These are phyloP conservation scores for Lineus longissimus DNA, from an alignment of 1,140 invertebrate species.

Conservation along the genomic window DNA sequence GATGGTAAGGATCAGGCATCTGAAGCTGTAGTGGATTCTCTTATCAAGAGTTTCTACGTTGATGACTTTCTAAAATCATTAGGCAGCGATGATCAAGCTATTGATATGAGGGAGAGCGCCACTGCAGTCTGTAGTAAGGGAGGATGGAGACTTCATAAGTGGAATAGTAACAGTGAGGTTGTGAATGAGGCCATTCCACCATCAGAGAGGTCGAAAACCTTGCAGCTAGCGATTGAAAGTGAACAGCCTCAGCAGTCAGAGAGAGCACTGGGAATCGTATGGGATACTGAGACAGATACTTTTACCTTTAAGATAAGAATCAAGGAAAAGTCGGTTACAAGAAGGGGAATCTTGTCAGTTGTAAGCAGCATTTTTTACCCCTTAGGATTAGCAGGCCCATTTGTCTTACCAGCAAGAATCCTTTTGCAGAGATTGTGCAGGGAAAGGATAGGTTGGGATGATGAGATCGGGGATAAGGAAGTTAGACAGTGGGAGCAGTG, in stretches of 20 bases:
- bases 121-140: slow-evolving; percentile 2
- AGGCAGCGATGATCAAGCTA: slow-evolving; percentile 4
- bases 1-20: slow-evolving; percentile 3
- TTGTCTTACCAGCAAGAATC: not conserved
- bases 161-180: slow-evolving; percentile 9
- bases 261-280: not conserved
- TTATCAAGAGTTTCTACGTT: slow-evolving; percentile 23
- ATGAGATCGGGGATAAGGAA: not conserved
- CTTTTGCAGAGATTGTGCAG: not conserved
- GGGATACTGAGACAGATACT: not conserved
- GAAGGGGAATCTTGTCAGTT: not conserved
- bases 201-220: not conserved
- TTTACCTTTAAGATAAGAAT: not conserved
- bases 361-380: not conserved
- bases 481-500: not conserved
- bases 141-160: slow-evolving; percentile 17
- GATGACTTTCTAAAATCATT: slow-evolving; percentile 19
- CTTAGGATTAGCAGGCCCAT: not conserved
- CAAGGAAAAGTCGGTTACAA: not conserved
- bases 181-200: slow-evolving; percentile 10
- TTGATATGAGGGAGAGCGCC: slow-evolving; percentile 5
- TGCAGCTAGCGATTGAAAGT: not conserved
- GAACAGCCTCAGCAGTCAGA: not conserved
- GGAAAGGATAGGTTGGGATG: not conserved
- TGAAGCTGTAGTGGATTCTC: not conserved